Base-by-base conservation (phyloP, 2,888 invertebrate species). In the Rhodophaea formosa region DNA sequence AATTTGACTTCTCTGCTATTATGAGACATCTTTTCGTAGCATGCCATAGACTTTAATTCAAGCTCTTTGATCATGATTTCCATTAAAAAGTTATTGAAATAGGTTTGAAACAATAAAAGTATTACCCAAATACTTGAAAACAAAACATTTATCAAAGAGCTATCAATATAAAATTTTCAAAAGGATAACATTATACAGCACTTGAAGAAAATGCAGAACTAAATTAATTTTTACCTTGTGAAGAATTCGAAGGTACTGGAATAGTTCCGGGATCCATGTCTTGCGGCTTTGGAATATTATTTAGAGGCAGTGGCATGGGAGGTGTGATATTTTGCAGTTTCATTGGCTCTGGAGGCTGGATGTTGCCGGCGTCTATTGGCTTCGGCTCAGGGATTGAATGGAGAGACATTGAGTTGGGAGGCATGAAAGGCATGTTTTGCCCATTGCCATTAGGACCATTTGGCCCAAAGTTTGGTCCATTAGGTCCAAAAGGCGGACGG, bases 241-340 rank as follows among this genome's bases (percentile, higher is more conserved):
- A 63, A 10, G 75, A 65, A 52, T 76, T 77, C 10, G 77, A 79
- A 6, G 91, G 90, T 12, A 89, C 85, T 3, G 93, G 93, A 62
- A 93, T 92, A 66, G 92, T 92, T 68, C 92, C 84, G 55, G 92
- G 84, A 69, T 93, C 93, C 70, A 93, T 76, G 51, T 94, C 93
- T 66, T 93, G 92, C 0, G 93, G 93, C 65, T 93, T 93, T 7
- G 93, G 93, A 62, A 93, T 93, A 65, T 93, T 93, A 69, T 91
- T 93, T 53, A 93, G 71, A 62, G 93, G 92, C 53, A 93, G 86
- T 3, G 93, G 93, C 69, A 92, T 90, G 0, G 94, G 93, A 1
- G 93, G 92, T 17, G 94, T 93, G 70, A 94, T 93, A 61, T 93
- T 93, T 70, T 93, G 93, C 14, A 93, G 86, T 70, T 93, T 94